phyloP scores from a whole-genome alignment of 2,888 invertebrate genomes.

The Athripsodes cinereus region DNA sequence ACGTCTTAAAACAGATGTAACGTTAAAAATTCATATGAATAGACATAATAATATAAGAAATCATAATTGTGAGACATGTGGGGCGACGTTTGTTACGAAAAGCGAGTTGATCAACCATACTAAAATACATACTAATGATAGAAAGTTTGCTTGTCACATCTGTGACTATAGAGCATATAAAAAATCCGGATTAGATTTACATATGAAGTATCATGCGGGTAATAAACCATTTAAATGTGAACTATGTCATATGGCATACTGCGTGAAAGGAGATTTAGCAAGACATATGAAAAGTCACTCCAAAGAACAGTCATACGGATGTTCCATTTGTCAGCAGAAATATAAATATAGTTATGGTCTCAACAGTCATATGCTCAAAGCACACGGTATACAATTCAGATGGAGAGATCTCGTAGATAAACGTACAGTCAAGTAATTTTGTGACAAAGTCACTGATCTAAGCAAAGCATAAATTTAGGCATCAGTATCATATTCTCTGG shows the following conservation, averaged over 20 bases:
- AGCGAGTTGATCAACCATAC: constrained; percentile 3
- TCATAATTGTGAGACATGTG: constrained; percentile 6
- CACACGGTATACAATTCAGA: neutral
- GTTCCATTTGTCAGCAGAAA: constrained; percentile 3
- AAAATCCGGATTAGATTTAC: neutral
- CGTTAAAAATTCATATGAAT: neutral
- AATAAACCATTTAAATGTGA: neutral
- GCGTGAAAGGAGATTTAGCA: neutral
- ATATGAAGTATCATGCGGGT: neutral
- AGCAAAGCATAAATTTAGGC: too few relatives aligned
- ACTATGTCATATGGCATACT: neutral
- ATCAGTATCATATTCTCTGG: too few relatives aligned
- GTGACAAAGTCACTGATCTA: too few relatives aligned
- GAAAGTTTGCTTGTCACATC: constrained; percentile 1
- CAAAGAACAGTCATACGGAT: neutral
- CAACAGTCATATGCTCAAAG: constrained; percentile 3
- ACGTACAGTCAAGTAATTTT: neutral
- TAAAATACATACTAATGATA: neutral
- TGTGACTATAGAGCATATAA: neutral
- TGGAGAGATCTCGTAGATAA: neutral
- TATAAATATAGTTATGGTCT: neutral
- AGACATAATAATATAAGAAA: constrained; percentile 2
- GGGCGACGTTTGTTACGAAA: neutral
- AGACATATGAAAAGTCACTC: neutral
- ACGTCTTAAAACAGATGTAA: neutral